Evolutionary conservation across 2,113 vertebrate species (phyloP), one percentile per base, ranked within the genome.

Genomic region (Micronisus gabar): DNA sequence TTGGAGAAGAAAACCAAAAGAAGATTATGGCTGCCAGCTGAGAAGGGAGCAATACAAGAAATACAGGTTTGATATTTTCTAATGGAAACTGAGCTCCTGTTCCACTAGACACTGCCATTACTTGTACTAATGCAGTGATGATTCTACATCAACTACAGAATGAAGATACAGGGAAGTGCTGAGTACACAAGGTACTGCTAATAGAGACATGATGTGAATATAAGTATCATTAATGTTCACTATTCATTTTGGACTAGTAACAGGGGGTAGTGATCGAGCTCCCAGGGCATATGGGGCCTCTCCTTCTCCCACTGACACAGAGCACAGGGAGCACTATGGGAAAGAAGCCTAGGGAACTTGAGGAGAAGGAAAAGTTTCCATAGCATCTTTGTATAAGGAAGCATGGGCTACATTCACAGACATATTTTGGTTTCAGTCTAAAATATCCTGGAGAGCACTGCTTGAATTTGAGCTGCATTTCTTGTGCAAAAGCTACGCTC

Each of bases 221-320:
- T 43, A 72, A 62, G 22, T 80, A 81, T 71, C 38, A 63, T 27
- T 83, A 90, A 48, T 22, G 7, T 62, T 76, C 41, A 47, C 11
- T 62, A 7, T 53, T 52, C 6, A 43, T 88, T 90, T 72, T 61
- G 16, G 13, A 66, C 58, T 62, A 41, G 13, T n/a, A 75, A 63
- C 11, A 55, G 4, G 5, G 7, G 6, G 6, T 40, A 81, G 73
- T 21, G 55, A 70, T 48, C 22, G 19, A 83, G 8, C n/a, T 63
- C 7, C 47, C 15, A 67, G 29, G 70, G 22, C 17, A 15, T 10
- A 4, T 3, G 20, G 1, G 2, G 3, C 2, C 2, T 38, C 29
- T 58, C 58, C 20, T 14, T 48, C 12, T 65, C 29, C 15, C 11
- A 30, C 10, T 50, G 55, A 48, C 15, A 59, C 15, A 15, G 3